Percentiles rank a stretch among this genome's conserved stretches.
Conservation (phyloP, 2,797 vertebrate genomes). For the Brachymystax lenok region DNA sequence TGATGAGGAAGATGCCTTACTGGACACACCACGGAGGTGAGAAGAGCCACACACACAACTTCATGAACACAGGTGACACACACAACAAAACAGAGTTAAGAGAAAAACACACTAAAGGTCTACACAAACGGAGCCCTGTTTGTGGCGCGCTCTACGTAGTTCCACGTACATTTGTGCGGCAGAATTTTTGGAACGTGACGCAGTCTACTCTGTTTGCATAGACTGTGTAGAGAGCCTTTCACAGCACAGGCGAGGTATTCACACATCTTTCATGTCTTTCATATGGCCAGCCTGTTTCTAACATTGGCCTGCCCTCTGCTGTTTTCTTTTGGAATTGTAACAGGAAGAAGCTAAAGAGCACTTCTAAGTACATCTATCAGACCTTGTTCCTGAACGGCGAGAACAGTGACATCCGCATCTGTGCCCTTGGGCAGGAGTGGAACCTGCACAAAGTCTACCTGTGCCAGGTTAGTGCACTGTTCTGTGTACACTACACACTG, state of each 20-base stretch:
- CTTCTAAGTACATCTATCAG: conserved; percentile 96
- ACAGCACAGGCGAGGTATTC: background rate
- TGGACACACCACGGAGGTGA: conserved; percentile 82
- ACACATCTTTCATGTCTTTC: background rate
- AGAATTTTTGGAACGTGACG: too few species aligned
- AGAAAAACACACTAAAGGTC: background rate
- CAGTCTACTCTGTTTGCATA: too few species aligned
- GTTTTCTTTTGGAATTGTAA: conserved; percentile 7
- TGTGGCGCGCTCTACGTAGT: too few species aligned
- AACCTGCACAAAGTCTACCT: conserved; percentile 96
- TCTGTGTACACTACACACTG: background rate
- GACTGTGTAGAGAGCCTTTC: too few species aligned
- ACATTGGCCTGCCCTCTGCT: background rate
- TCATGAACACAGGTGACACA: background rate
- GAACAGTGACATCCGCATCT: conserved; percentile 95
- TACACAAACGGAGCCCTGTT: background rate
- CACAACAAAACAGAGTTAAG: background rate
- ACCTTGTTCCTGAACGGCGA: conserved; percentile 96
- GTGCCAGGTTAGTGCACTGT: conserved; percentile 83
- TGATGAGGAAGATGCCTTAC: conserved; percentile 79
- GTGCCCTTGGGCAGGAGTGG: conserved; percentile 95
- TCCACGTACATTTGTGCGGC: too few species aligned
- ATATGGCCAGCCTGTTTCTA: background rate
- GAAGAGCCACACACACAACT: conserved; percentile 4
- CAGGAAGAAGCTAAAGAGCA: conserved; percentile 96